Base-by-base conservation (phyloP, 2,113 vertebrate species). In the Dasyurus viverrinus region DNA sequence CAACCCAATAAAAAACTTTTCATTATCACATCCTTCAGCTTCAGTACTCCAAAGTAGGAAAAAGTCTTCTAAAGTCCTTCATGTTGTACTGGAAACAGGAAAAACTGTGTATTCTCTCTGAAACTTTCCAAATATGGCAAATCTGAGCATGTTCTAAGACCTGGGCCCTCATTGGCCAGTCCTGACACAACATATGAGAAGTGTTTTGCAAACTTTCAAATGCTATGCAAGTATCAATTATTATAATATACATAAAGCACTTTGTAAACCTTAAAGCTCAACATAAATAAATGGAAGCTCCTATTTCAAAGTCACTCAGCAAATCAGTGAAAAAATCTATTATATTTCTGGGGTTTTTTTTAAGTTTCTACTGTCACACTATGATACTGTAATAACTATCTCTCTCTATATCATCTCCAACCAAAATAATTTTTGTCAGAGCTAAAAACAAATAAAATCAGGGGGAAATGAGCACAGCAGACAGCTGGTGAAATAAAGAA, bases 401-500 rank as follows among this genome's bases (percentile, higher is more conserved):
- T 23, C 50, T 96, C 68, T n/a, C 93, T 92, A 93, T 50, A 60
- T 47, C 54, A 91, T 93, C 53, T 53, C 91, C 57, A 90, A 89
- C 42, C 46, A 92, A 84, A 90, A 89, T 23, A 36, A 53, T 95
- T 93, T 90, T 95, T 92, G 27, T 36, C 36, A 90, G 24, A 48
- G 46, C 46, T 47, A 93, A 94, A 92, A 47, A 93, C 48, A 89
- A 90, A 93, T 46, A 46, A 92, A 94, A 96, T 94, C 52, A 14
- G 54, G 53, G 57, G 10, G 47, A 92, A 96, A 95, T 93, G 94
- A 98, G 93, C 96, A 92, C 89, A 93, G 54, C 53, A 97, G 97
- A 96, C 98, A 97, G 95, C 96, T 97, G 97, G 95, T 90, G 94
- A 97, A 92, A 96, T 95, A 96, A 94, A 94, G 94, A 96, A 96